Evolutionary conservation across 2,113 vertebrate genomes (phyloP), one percentile per base, ranked within the genome.

Genomic region (Laticauda laticaudata): DNA sequence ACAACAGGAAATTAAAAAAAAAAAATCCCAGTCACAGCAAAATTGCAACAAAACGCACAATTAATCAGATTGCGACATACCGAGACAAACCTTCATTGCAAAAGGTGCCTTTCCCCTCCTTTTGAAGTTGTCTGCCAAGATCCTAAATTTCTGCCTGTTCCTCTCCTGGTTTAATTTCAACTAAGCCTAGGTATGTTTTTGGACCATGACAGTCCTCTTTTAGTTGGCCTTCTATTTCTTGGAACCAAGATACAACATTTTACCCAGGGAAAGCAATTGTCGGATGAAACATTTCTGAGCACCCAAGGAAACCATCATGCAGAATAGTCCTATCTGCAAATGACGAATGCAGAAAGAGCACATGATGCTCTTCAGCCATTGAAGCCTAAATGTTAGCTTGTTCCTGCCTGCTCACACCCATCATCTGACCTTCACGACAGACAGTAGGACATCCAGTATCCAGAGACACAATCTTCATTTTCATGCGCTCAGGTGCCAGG

Each of bases 391-490:
- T 53, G 2, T 45, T 54, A 29, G 45, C 56, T 26, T 9, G 2
- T 75, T 4, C 3, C 9, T 11, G 6, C 51, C 48, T 4, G 4
- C 56, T 75, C 87, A 3, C 87, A 18, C 88, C 2, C 48, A 4
- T 90, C 91, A 61, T 93, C 95, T 97, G 96, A 96, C 96, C 97
- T 97, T 97, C 95, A 95, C 21, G n/a, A 69, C 94, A 57, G 57
- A 23, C 34, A 2, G 69, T 29, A 34, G 29, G 51, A 23, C 88
- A 39, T 81, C 29, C 3, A 0, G 0, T 5, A 89, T 57, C 34
- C 34, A 12, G 43, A 48, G 91, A 54, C 75, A 21, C 75, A 81
- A 43, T 9, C 53, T 29, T 18, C 64, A 48, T 34, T 1, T 15
- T 45, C 64, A 39, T 39, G 29, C 5, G 51, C 1, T 55, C 86